Base-by-base conservation (phyloP, 1,140 invertebrate genomes). In the Macrobrachium rosenbergii region DNA sequence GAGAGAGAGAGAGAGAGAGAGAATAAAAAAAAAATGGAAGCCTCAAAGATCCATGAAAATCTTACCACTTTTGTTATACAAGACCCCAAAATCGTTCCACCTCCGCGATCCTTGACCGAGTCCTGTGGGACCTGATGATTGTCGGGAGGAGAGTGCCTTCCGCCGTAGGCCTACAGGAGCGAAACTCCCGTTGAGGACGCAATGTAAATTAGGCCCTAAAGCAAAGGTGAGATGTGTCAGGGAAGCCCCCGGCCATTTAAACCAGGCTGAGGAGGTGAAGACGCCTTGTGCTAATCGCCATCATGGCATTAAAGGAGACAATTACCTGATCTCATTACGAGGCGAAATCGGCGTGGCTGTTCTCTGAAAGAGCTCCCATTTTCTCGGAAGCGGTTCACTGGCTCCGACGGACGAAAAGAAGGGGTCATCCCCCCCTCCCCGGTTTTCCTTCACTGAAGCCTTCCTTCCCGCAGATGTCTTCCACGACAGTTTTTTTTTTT, bases 371-470 rank as follows among this genome's bases (percentile, higher is more conserved):
- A 76, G 43, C 60, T 5, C 43, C 78, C 72, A 87, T 87, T 87
- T 87, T 87, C 85, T 82, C 69, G 43, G 85, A 87, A 87, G 85
- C 85, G 85, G n/a, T 87, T 82, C n/a, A 87, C 21, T 87, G 85
- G 69, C 14, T 78, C 62, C 78, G 84, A 17, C 85, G 85, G 78
- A 75, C 82, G 76, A 60, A 52, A 52, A 16, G 5, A 17, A 63
- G 67, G 79, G 85, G 78, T 87, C 85, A 87, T 52, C 28, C 28
- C 78, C 85, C 28, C n/a, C 76, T 3, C 63, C 64, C 1, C 0
- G 12, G 52, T 79, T 23, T 23, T 52, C 79, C 79, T 63, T 43
- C 60, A 45, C 62, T n/a, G n/a, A n/a, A n/a, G n/a, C 64, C 75
- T 58, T 77, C 64, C 75, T 58, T 77, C 75, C 58, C 5, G 16